phyloP scores from a whole-genome alignment of 2,797 vertebrate genomes.

The Stomatorhinus walkeri region DNA sequence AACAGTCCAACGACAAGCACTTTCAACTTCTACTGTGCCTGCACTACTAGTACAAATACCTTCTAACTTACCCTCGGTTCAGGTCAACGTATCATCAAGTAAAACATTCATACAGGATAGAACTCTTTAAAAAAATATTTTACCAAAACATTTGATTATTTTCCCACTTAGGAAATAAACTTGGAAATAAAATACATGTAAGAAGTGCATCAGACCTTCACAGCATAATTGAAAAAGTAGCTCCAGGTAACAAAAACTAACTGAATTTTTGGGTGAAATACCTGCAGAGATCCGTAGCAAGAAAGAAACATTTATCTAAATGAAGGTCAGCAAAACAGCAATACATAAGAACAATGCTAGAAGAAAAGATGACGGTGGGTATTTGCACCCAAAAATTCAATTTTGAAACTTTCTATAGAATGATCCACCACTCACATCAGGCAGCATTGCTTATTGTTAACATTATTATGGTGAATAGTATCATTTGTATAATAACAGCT shows the following conservation, averaged over 20 bases:
- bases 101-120: constrained; percentile 30
- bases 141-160: constrained; percentile 23
- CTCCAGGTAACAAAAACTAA: constrained; percentile 67
- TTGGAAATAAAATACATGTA: constrained; percentile 36
- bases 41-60: neutral
- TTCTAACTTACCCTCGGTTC: neutral
- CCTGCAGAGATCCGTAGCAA: constrained; percentile 43
- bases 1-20: neutral
- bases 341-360: constrained; percentile 51
- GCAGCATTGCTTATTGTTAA: constrained; percentile 33
- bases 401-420: constrained; percentile 29
- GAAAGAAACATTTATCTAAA: constrained; percentile 43
- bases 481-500: constrained; percentile 12
- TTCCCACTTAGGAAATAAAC: constrained; percentile 19
- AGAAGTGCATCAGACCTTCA: constrained; percentile 69
- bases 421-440: constrained; percentile 48
- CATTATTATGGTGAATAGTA: constrained; percentile 46
- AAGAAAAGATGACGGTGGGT: constrained; percentile 68
- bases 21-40: neutral
- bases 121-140: constrained; percentile 38
- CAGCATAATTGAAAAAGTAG: constrained; percentile 69
- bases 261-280: constrained; percentile 34
- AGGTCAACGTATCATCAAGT: constrained; percentile 9
- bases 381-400: constrained; percentile 48
- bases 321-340: constrained; percentile 36